Percentiles rank a stretch among this genome's conserved stretches.
These are phyloP conservation scores for Chaetodon trifasciatus DNA, from an alignment of 2,797 vertebrate species.

Conservation along the genomic window DNA sequence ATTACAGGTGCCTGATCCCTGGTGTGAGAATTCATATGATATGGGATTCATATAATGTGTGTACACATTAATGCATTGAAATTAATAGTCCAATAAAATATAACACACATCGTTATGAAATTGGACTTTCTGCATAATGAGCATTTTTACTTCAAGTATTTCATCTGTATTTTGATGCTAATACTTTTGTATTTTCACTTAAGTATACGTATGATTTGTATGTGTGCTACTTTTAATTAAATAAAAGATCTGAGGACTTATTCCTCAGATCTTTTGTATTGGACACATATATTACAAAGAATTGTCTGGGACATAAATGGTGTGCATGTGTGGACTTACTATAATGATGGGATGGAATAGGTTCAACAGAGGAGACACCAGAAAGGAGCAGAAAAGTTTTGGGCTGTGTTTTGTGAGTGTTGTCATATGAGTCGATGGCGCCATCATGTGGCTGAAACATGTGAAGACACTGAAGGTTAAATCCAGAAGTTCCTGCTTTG, in stretches of 20 bases:
- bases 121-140: background rate
- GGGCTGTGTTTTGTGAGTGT: background rate
- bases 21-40: too few relatives aligned
- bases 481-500: background rate
- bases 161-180: background rate
- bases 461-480: background rate
- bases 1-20: too few relatives aligned
- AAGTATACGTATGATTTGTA: background rate
- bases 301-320: background rate
- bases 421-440: background rate
- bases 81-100: background rate
- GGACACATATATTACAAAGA: background rate
- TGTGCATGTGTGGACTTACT: background rate
- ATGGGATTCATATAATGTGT: background rate
- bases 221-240: background rate
- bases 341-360: background rate
- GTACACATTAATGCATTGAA: background rate
- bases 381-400: accelerated
- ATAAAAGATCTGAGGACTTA: background rate
- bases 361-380: background rate
- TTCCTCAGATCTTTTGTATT: background rate
- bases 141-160: background rate
- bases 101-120: background rate
- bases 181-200: background rate
- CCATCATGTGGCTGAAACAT: conserved; percentile 52